phyloP scores from a whole-genome alignment of 2,888 invertebrate genomes.

The Argyresthia goedartella region DNA sequence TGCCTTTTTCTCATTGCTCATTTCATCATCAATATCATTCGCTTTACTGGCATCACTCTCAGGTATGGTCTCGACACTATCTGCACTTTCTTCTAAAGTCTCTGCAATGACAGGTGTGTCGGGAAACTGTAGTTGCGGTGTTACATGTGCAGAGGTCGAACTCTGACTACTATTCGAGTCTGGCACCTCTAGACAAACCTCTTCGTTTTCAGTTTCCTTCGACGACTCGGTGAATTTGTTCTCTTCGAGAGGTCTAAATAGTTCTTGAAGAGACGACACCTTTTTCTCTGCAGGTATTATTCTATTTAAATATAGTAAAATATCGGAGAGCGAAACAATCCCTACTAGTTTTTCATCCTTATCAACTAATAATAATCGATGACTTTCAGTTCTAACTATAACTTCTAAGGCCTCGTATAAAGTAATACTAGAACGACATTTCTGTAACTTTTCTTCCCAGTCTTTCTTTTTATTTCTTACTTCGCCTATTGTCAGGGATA shows the following conservation, averaged over 20 bases:
- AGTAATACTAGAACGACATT: slow-evolving; percentile 88
- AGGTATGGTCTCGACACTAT: not conserved
- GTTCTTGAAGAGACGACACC: slow-evolving; percentile 60
- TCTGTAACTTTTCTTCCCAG: slow-evolving; percentile 93
- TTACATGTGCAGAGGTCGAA: slow-evolving; percentile 14
- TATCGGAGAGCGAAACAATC: slow-evolving; percentile 62
- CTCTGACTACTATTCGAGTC: slow-evolving; percentile 21
- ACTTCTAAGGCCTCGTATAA: slow-evolving; percentile 88
- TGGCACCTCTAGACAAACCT: slow-evolving; percentile 56
- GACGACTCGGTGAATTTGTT: slow-evolving; percentile 56
- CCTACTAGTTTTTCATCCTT: slow-evolving; percentile 60
- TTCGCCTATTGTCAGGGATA: slow-evolving; percentile 87
- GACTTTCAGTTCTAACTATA: slow-evolving; percentile 90
- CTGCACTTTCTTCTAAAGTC: slow-evolving; percentile 18
- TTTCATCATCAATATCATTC: slow-evolving; percentile 10
- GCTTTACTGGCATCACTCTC: not conserved
- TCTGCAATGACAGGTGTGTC: slow-evolving; percentile 17
- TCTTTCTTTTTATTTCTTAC: slow-evolving; percentile 90
- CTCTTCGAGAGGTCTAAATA: slow-evolving; percentile 59
- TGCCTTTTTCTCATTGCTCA: slow-evolving; percentile 14
- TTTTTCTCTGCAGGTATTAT: slow-evolving; percentile 62
- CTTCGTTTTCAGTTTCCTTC: slow-evolving; percentile 56
- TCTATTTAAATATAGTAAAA: slow-evolving; percentile 65
- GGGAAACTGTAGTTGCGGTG: not conserved
- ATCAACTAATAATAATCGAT: slow-evolving; percentile 66